Base-by-base conservation (phyloP, 2,113 vertebrate species). In the Tautogolabrus adspersus region DNA sequence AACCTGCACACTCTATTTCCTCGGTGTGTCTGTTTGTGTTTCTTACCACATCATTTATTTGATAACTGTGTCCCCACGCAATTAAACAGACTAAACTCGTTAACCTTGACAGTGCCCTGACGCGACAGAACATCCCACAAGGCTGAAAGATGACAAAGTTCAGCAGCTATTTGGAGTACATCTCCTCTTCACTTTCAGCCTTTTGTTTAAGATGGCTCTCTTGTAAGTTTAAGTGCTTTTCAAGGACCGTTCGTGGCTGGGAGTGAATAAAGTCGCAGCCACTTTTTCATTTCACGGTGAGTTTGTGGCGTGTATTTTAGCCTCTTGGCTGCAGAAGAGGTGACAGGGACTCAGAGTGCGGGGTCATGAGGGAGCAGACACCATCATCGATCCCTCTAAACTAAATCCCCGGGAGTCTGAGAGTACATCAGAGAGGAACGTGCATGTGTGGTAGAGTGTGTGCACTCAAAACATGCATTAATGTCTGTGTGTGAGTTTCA, bases 381-480 rank as follows among this genome's bases (percentile, higher is more conserved):
- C 66, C 18, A 74, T 77, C 82, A 86, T 86, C 70, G 72, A 90
- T 84, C 77, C 77, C 55, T 84, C 75, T 79, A 75, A 77, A 51
- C 77, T 77, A 46, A 61, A 73, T 65, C 56, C 69, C 62, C 61
- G 10, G 62, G 73, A 75, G 67, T 60, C 56, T 49, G 40, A 56
- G 30, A 56, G 38, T 30, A 30, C 72, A 74, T 70, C 60, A 67
- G 44, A 71, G 75, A 71, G 42, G 34, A 61, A 72, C 5, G n/a
- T 37, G 61, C 64, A 51, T 42, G 61, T 40, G 46, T 22, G 52
- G 54, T 75, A 34, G 30, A 11, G 44, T 64, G 61, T 18, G 23
- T 47, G 54, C 61, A 26, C 9, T 21, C 23, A n/a, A 26, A 75
- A 19, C 42, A 37, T 54, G 62, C 40, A 6, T 72, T 63, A 1